Conservation (phyloP, 1,140 invertebrate species). For the Drosophila watanabei region DNA sequence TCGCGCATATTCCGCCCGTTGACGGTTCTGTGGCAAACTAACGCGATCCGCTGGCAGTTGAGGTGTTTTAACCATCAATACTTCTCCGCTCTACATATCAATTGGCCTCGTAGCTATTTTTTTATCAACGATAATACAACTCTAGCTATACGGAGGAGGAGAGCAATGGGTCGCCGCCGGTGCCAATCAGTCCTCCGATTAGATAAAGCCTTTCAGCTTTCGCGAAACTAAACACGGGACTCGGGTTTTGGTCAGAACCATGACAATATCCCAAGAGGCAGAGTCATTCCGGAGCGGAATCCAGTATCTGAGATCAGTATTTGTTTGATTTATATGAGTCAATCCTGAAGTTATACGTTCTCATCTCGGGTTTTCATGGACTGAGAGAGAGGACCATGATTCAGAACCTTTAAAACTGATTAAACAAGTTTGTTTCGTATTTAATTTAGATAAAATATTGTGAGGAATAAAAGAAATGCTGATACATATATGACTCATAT, state of each 20-base stretch:
- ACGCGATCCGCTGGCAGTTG: slow-evolving; percentile 60
- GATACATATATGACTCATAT: not conserved
- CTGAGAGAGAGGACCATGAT: not conserved
- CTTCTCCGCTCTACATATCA: slow-evolving; percentile 49
- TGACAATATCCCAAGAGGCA: slow-evolving; percentile 13
- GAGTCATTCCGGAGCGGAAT: slow-evolving; percentile 16
- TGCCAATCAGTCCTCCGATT: slow-evolving; percentile 53
- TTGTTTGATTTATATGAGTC: slow-evolving; percentile 13
- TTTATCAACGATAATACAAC: slow-evolving; percentile 60
- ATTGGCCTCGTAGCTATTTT: slow-evolving; percentile 42
- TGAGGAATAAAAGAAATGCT: not conserved
- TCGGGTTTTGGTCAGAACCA: slow-evolving; percentile 19
- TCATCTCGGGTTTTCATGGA: not conserved
- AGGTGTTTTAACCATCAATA: slow-evolving; percentile 79
- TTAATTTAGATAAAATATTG: not conserved
- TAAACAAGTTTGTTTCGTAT: not conserved
- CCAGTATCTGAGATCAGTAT: slow-evolving; percentile 16
- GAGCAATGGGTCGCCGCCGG: slow-evolving; percentile 25
- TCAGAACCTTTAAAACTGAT: not conserved
- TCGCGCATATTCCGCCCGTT: slow-evolving; percentile 68
- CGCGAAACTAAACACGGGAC: slow-evolving; percentile 39
- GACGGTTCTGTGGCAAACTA: slow-evolving; percentile 70
- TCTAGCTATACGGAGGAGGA: slow-evolving; percentile 17
- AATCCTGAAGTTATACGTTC: not conserved
- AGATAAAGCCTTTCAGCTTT: slow-evolving; percentile 46